A percentile compares a stretch with the other conserved stretches of the same genome.
phyloP scores from a whole-genome alignment of 2,797 vertebrate species.

The Sebastes reedi region DNA sequence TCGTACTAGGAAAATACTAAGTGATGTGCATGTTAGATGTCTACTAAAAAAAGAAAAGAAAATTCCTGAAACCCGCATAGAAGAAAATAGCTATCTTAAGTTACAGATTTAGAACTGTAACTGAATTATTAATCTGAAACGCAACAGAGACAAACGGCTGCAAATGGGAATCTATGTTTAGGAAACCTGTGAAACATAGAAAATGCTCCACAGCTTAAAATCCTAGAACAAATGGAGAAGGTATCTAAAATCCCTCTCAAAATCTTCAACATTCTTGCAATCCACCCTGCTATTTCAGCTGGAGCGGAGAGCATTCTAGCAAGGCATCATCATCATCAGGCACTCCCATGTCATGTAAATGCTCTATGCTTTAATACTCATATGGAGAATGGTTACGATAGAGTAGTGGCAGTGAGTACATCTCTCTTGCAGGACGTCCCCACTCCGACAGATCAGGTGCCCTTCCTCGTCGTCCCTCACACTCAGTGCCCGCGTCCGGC shows the following conservation, averaged over 20 bases:
- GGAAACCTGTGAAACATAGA: slow-evolving; percentile 72
- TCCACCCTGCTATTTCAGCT: slow-evolving; percentile 81
- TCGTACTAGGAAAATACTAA: slow-evolving; percentile 17
- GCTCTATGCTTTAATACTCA: slow-evolving; percentile 86
- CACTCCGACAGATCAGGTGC: slow-evolving; percentile 99
- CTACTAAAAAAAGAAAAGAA: background rate
- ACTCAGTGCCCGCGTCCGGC: slow-evolving; percentile 96
- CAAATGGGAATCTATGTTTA: slow-evolving; percentile 62
- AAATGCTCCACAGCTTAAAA: slow-evolving; percentile 76
- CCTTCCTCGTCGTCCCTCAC: slow-evolving; percentile 99
- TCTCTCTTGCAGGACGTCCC: slow-evolving; percentile 99
- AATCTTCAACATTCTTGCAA: slow-evolving; percentile 70
- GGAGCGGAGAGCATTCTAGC: slow-evolving; percentile 82
- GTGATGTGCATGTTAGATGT: slow-evolving; percentile 21
- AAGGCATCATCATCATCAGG: slow-evolving; percentile 80
- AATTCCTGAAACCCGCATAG: slow-evolving; percentile 7
- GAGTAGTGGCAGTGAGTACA: slow-evolving; percentile 98
- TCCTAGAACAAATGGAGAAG: slow-evolving; percentile 56
- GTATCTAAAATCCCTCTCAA: slow-evolving; percentile 70
- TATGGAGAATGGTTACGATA: slow-evolving; percentile 90
- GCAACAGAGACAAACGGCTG: slow-evolving; percentile 58
- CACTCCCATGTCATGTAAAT: slow-evolving; percentile 84
- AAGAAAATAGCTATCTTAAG: slow-evolving; percentile 37
- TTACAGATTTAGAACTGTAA: slow-evolving; percentile 47
- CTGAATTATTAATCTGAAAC: slow-evolving; percentile 43